phyloP scores from a whole-genome alignment of 2,797 vertebrate species.

The Craterocephalus amniculus region DNA sequence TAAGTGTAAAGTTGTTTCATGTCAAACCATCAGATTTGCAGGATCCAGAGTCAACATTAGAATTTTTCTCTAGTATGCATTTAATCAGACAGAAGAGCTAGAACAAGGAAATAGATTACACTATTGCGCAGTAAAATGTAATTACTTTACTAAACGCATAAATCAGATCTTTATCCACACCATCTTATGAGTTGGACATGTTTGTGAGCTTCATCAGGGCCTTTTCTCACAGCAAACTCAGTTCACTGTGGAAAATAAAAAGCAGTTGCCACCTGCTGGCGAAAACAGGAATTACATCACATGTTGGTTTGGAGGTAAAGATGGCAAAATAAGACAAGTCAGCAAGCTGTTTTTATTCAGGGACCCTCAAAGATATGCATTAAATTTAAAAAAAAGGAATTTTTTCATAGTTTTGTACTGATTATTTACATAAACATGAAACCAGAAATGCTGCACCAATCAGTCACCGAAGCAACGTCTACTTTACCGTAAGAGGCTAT shows the following conservation, averaged over 20 bases:
- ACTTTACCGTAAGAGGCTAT: slow-evolving; percentile 32
- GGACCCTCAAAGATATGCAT: no score
- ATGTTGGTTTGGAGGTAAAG: background rate
- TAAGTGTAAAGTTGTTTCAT: background rate
- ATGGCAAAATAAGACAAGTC: background rate
- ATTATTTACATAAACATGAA: background rate
- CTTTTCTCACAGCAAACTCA: background rate
- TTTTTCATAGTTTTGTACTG: no score
- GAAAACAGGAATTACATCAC: background rate
- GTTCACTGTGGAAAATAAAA: background rate
- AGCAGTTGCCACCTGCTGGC: slow-evolving; percentile 42
- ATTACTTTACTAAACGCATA: background rate
- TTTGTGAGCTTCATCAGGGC: background rate
- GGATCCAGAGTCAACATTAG: background rate
- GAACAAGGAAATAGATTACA: background rate
- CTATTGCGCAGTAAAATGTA: background rate
- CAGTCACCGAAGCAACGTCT: background rate
- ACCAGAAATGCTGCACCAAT: background rate
- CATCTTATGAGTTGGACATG: background rate
- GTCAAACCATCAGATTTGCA: background rate
- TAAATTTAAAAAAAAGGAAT: no score
- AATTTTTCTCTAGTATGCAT: no score
- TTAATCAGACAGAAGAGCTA: no score
- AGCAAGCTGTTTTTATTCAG: background rate
- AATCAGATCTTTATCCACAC: background rate